Base-by-base conservation (phyloP, 2,797 vertebrate genomes). In the Enteromius treurensis region DNA sequence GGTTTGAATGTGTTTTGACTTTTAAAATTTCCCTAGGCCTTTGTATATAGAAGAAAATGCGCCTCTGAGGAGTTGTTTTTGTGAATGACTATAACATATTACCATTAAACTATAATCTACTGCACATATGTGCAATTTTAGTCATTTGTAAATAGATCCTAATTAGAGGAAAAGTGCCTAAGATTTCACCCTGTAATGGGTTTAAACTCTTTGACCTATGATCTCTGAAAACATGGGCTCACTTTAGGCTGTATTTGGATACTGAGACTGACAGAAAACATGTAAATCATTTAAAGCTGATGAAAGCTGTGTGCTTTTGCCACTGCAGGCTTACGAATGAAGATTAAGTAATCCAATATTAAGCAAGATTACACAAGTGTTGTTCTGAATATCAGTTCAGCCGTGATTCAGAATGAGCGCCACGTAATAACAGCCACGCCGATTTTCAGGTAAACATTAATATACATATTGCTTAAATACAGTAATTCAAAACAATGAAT, bases 191-290 rank as follows among this genome's bases (percentile, higher is more conserved):
- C 53, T 86, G 79, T 91, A 89, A 92, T 86, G 73, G 86, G 55
- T 85, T 83, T 89, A 85, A 89, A 88, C 84, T 87, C 80, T 91
- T 88, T 90, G 92, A 91, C 91, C 92, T 93, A 79, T 91, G 90
- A 68, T 88, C 87, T 83, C 29, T 77, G 26, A 84, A 91, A 93
- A 87, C 88, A 83, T 86, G 88, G 90, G 55, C 80, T 58, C 68
- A 85, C 88, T 88, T 92, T 70, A 86, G 83, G 17, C 86, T 79
- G 84, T 86, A 82, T 93, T 93, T 91, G 83, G 90, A 90, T 68
- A 81, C 69, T 53, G 86, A 84, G 87, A 89, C 89, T 90, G 91
- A 94, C 89, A 84, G 89, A 91, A 92, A 92, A 91, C 88, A 91
- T 90, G 89, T 91, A 90, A 93, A 92, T 93, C 88, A 88, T 89